A percentile compares a stretch with the other conserved stretches of the same genome.
Evolutionary conservation across 2,797 vertebrate species (phyloP).

Genomic region (Champsocephalus esox): DNA sequence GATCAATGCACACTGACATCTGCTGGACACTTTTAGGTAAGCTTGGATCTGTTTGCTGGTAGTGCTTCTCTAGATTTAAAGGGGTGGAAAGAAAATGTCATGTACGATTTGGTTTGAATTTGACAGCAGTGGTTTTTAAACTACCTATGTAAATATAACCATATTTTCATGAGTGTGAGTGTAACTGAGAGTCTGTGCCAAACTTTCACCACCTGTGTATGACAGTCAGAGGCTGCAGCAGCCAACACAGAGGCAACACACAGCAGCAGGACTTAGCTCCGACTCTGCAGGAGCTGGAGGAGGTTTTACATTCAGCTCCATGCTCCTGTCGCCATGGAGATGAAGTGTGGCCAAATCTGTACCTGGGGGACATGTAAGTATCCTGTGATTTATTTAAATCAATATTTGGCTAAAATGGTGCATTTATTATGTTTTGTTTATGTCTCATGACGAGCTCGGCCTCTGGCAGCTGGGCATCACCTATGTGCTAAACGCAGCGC

Average conservation of each 20-base stretch:
- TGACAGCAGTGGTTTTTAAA: background rate
- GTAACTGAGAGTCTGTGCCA: conserved; percentile 18
- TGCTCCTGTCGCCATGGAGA: conserved; percentile 89
- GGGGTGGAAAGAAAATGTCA: background rate
- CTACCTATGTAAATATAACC: background rate
- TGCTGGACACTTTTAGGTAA: conserved; percentile 47
- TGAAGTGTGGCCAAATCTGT: conserved; percentile 94
- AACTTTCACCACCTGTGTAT: conserved; percentile 63
- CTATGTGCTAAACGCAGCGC: conserved; percentile 87
- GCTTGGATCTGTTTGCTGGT: background rate
- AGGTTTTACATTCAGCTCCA: conserved; percentile 85
- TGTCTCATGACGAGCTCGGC: conserved; percentile 82
- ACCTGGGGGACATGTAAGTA: conserved; percentile 94
- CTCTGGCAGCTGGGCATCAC: conserved; percentile 88
- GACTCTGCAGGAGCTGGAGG: conserved; percentile 87
- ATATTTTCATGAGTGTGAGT: background rate
- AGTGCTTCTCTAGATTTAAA: background rate
- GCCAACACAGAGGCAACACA: conserved; percentile 8
- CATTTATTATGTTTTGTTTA: conserved; percentile 31
- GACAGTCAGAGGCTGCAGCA: conserved; percentile 49
- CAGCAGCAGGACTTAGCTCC: conserved; percentile 36
- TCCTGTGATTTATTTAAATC: background rate
- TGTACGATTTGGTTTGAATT: background rate
- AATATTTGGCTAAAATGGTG: background rate
- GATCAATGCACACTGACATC: conserved; percentile 57